Percentiles rank a stretch among this genome's conserved stretches.
Conservation (phyloP, 2,113 vertebrate genomes). For the Vidua chalybeata region DNA sequence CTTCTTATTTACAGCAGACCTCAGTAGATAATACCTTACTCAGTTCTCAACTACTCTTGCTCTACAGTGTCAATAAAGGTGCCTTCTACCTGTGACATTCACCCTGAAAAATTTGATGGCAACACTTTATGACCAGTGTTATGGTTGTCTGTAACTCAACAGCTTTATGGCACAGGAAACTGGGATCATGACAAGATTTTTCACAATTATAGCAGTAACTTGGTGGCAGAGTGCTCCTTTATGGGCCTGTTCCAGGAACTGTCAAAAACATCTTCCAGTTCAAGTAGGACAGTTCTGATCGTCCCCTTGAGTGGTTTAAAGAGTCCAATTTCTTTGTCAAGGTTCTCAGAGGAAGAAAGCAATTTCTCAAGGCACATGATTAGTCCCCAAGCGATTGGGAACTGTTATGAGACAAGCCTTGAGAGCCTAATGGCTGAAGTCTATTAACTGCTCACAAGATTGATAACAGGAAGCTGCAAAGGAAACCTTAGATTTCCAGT, state of each 20-base stretch:
- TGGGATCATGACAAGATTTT: not conserved
- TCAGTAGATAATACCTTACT: not conserved
- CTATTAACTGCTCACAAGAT: constrained; percentile 67
- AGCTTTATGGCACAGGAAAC: not conserved
- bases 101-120: not conserved
- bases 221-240: constrained; percentile 14
- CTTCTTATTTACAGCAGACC: not conserved
- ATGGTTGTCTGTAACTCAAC: not conserved
- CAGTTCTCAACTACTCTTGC: not conserved
- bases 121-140: not conserved
- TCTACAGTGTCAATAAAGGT: not conserved
- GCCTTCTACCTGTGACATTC: not conserved
- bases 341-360: constrained; percentile 54
- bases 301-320: constrained; percentile 50
- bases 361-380: constrained; percentile 55
- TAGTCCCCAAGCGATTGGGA: constrained; percentile 48
- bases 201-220: constrained; percentile 20
- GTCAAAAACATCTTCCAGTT: constrained; percentile 31
- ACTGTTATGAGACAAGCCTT: constrained; percentile 62
- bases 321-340: constrained; percentile 73
- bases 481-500: constrained; percentile 33
- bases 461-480: constrained; percentile 46
- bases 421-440: constrained; percentile 51
- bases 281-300: constrained; percentile 55
- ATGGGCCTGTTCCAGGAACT: constrained; percentile 14